Evolutionary conservation across 2,797 vertebrate genomes (phyloP).

Genomic region (Eupleurogrammus muticus): DNA sequence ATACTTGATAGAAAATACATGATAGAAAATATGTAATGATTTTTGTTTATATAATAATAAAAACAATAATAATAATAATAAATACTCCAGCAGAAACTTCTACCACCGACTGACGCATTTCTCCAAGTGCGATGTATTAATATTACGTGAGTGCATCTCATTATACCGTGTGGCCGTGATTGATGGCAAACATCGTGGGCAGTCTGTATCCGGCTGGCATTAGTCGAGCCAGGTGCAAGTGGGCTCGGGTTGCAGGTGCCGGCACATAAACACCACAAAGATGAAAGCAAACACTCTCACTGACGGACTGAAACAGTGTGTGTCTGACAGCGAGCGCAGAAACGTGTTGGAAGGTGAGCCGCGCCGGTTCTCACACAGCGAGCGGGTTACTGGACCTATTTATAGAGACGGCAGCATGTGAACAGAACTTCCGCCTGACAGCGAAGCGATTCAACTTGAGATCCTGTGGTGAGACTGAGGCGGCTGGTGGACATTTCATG

Average conservation of each 20-base stretch:
- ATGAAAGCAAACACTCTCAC: conserved; percentile 65
- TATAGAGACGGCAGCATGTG: conserved; percentile 30
- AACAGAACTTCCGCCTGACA: conserved; percentile 18
- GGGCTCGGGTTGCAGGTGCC: conserved; percentile 66
- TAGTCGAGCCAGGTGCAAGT: conserved; percentile 60
- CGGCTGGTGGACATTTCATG: not conserved
- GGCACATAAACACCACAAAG: conserved; percentile 55
- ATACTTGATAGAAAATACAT: too few relatives aligned
- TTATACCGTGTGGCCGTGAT: conserved; percentile 25
- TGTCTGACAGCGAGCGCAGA: conserved; percentile 9
- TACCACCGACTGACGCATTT: too few relatives aligned
- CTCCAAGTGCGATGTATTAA: not conserved
- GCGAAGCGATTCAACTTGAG: conserved; percentile 6
- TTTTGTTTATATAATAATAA: too few relatives aligned
- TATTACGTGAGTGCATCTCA: not conserved
- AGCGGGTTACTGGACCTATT: conserved; percentile 51
- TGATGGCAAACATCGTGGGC: conserved; percentile 30
- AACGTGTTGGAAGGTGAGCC: conserved; percentile 38
- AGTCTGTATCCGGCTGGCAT: conserved; percentile 48
- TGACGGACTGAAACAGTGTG: conserved; percentile 48
- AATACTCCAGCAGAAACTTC: too few relatives aligned
- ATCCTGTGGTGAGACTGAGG: conserved; percentile 20
- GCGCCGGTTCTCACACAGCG: conserved; percentile 32
- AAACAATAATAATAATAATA: too few relatives aligned
- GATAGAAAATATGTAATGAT: too few relatives aligned